These are phyloP conservation scores for Nematolebias whitei DNA, from an alignment of 2,113 vertebrate species.

Conservation along the genomic window DNA sequence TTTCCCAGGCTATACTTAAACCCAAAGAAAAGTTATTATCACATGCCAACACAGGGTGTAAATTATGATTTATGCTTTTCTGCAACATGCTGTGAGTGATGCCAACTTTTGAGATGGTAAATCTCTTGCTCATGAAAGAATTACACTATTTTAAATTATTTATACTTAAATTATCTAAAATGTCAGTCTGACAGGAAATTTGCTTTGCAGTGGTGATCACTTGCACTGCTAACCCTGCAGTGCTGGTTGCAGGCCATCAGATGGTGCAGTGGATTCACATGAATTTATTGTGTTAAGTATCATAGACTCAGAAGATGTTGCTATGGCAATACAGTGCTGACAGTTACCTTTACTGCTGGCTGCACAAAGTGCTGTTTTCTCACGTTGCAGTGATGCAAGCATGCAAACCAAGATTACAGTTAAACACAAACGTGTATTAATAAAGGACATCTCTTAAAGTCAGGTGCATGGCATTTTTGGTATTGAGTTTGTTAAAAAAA, in stretches of 20 bases:
- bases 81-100: not conserved
- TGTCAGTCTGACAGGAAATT: not conserved
- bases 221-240: slow-evolving; percentile 26
- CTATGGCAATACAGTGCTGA: slow-evolving; percentile 63
- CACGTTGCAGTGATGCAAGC: slow-evolving; percentile 8
- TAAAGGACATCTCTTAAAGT: not conserved
- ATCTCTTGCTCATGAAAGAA: not conserved
- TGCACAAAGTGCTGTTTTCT: slow-evolving; percentile 23
- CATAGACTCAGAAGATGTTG: slow-evolving; percentile 64
- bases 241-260: slow-evolving; percentile 57
- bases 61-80: slow-evolving; percentile 15
- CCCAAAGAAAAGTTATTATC: not conserved
- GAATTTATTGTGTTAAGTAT: slow-evolving; percentile 24
- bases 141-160: not conserved
- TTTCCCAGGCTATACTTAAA: not conserved
- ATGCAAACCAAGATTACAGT: not conserved
- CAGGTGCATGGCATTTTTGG: not conserved
- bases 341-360: slow-evolving; percentile 32
- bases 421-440: not conserved
- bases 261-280: slow-evolving; percentile 65
- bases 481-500: slow-evolving; percentile 10
- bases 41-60: not conserved
- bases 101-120: slow-evolving; percentile 1
- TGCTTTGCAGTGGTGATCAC: not conserved
- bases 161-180: not conserved